Evolutionary conservation across 2,113 vertebrate genomes (phyloP), one percentile per base, ranked within the genome.

Genomic region (Mustela nigripes): DNA sequence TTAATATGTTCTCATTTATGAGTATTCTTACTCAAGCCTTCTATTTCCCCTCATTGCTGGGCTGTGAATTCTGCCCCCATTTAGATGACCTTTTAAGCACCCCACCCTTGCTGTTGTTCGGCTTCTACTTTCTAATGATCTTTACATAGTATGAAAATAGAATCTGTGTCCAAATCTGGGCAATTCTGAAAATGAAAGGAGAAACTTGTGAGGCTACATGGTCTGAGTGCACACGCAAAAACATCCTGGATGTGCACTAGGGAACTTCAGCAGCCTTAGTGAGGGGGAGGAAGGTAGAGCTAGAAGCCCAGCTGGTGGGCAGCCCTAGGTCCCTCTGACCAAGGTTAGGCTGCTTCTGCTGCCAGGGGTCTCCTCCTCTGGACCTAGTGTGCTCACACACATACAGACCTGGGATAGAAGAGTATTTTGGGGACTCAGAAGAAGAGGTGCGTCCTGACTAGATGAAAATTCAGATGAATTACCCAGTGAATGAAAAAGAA

Each of bases 401-500:
- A 53, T 22, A 11, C 42, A 74, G 48, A 19, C 39, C 15, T 45
- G 28, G 19, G 24, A 4, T n/a, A 11, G 16, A 42, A 36, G 42
- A 56, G 11, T n/a, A 5, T 50, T 81, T 91, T 2, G 36, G n/a
- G 76, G 91, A 28, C 62, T 93, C 42, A 81, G 74, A 92, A 50
- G 11, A 84, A 56, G 31, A 42, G 50, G 80, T 45, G 14, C 65
- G 45, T 79, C 82, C 24, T 14, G 21, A 95, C 3, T 45, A 45
- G 97, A 98, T 98, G 98, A 98, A 97, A 98, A 97, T 95, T 97
- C 89, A 93, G 97, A 98, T 95, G 97, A 98, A 60, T 53, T 98
- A 97, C 60, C 92, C 71, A 22, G 95, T 16, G 98, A 99, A 78
- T 98, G 98, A 96, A 93, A 98, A 2, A 99, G 99, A 98, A 99